A percentile compares a stretch with the other conserved stretches of the same genome.
phyloP scores from a whole-genome alignment of 2,888 invertebrate species.

The Caenorhabditis macrosperma region DNA sequence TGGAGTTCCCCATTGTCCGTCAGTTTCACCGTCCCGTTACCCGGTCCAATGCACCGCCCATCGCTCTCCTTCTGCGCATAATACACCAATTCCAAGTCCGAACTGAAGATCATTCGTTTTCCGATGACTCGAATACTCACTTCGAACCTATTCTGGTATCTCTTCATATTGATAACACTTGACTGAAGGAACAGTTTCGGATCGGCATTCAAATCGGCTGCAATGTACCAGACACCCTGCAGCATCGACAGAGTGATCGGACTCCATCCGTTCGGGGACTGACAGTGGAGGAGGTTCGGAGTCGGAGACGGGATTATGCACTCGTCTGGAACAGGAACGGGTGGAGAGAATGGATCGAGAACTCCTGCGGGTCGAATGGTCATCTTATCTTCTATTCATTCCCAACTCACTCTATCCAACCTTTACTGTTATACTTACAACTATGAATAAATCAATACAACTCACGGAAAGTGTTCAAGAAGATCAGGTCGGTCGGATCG shows the following conservation, averaged over 20 bases:
- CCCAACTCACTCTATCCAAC: too few species aligned
- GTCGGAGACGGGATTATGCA: slow-evolving; percentile 56
- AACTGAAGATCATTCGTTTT: background rate
- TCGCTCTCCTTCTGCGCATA: slow-evolving; percentile 70
- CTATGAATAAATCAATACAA: too few species aligned
- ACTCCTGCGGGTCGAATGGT: too few species aligned
- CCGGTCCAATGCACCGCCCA: slow-evolving; percentile 66
- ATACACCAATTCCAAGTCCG: slow-evolving; percentile 57
- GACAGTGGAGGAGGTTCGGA: slow-evolving; percentile 35
- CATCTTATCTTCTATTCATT: too few species aligned
- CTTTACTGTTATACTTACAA: too few species aligned
- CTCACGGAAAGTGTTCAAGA: slow-evolving; percentile 72
- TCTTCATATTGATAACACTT: slow-evolving; percentile 64
- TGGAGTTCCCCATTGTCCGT: slow-evolving; percentile 60
- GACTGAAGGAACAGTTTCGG: slow-evolving; percentile 71
- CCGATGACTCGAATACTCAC: background rate
- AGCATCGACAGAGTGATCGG: slow-evolving; percentile 63
- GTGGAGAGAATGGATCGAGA: too few species aligned
- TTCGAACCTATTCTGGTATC: slow-evolving; percentile 30
- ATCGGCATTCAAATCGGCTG: slow-evolving; percentile 69
- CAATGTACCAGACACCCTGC: slow-evolving; percentile 67
- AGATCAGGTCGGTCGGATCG: slow-evolving; percentile 73
- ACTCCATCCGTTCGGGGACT: slow-evolving; percentile 57
- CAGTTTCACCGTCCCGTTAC: slow-evolving; percentile 56
- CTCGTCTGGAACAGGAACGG: too few species aligned